Percentiles rank a stretch among this genome's conserved stretches.
Evolutionary conservation across 2,888 invertebrate genomes (phyloP).

Genomic region (Anodontia alba): DNA sequence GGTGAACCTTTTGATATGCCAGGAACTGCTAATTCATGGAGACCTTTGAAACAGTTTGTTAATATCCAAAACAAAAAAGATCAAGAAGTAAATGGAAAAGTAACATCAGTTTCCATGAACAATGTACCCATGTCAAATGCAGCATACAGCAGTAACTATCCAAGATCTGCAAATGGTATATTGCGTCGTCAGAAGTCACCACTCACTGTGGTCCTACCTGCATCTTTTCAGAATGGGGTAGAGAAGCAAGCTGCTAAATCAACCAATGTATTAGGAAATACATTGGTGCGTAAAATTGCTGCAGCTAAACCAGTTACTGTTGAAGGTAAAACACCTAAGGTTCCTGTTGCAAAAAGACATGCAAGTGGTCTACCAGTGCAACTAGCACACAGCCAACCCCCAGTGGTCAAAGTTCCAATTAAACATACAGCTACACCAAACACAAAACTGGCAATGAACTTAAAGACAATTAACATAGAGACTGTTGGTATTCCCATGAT

Average conservation of each 20-base stretch:
- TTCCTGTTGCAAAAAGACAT: neutral
- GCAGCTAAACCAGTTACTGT: neutral
- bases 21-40: neutral
- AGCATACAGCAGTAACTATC: neutral
- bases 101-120: neutral
- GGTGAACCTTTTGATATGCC: neutral
- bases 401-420: neutral
- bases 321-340: neutral
- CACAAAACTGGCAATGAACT: neutral
- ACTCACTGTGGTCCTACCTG: neutral
- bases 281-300: neutral
- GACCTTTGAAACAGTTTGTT: neutral
- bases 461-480: conserved; percentile 61
- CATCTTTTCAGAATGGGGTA: neutral
- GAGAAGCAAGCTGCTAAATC: neutral
- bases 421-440: too few relatives aligned
- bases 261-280: neutral
- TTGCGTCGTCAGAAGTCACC: neutral
- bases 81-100: neutral
- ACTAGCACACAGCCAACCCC: neutral
- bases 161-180: neutral
- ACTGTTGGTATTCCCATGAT: conserved; percentile 65
- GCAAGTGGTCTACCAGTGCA: neutral
- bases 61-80: neutral
- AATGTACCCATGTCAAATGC: neutral